Conservation (phyloP, 2,113 vertebrate genomes). For the Vireo altiloquus region DNA sequence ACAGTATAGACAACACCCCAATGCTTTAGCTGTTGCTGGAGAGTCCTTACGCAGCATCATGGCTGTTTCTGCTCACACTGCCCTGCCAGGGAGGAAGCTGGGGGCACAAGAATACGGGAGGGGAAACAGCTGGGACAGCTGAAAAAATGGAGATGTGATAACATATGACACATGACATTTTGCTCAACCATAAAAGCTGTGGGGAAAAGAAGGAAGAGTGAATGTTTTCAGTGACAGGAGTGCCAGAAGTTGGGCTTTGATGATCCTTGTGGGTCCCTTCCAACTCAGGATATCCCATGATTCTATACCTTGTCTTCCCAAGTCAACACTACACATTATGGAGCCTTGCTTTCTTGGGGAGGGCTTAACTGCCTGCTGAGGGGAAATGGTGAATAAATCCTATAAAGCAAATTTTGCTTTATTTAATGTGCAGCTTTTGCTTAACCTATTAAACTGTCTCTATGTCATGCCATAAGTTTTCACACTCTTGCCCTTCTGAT, state of each 20-base stretch:
- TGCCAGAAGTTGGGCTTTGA: rapidly evolving
- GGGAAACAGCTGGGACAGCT: neutral
- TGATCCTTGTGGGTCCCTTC: neutral
- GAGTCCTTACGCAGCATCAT: neutral
- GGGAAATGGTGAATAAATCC: neutral
- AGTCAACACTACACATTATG: rapidly evolving
- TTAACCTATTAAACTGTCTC: neutral
- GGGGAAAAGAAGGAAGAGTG: neutral
- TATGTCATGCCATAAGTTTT: neutral
- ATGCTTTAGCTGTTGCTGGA: neutral
- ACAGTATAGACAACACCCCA: neutral
- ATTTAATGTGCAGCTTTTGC: neutral
- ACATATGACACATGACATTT: rapidly evolving
- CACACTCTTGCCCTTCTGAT: neutral
- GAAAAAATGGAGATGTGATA: neutral
- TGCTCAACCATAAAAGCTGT: neutral
- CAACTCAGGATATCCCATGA: neutral
- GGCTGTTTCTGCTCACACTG: neutral
- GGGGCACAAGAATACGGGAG: neutral
- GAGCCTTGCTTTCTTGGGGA: neutral
- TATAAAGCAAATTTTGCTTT: neutral
- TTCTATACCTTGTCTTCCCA: neutral
- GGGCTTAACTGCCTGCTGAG: neutral
- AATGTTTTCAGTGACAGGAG: neutral
- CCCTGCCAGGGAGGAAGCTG: neutral